phyloP scores from a whole-genome alignment of 2,113 vertebrate genomes.

The Brachionichthys hirsutus region DNA sequence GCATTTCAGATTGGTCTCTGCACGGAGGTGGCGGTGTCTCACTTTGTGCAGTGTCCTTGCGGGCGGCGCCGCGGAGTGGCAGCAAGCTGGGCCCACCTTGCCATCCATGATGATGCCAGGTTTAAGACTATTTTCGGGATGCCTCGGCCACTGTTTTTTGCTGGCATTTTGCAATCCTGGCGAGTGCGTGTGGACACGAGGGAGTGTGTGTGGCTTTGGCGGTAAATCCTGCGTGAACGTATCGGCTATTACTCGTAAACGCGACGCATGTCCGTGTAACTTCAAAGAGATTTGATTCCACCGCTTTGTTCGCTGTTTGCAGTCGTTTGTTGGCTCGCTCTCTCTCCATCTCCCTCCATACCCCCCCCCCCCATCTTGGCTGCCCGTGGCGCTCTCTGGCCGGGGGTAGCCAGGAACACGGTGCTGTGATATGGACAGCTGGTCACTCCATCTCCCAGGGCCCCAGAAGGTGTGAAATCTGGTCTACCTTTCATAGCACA shows the following conservation, averaged over 20 bases:
- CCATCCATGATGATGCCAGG: conserved; percentile 65
- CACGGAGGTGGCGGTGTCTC: conserved; percentile 46
- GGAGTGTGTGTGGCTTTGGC: conserved; percentile 18
- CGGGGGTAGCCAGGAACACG: conserved; percentile 73
- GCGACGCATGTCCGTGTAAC: background rate
- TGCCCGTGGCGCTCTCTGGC: conserved; percentile 63
- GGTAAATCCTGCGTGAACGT: conserved; percentile 12
- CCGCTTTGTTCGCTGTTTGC: conserved; percentile 39
- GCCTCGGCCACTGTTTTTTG: conserved; percentile 51
- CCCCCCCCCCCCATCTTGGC: conserved; percentile 46
- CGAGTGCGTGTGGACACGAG: conserved; percentile 28
- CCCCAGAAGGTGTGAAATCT: conserved; percentile 78
- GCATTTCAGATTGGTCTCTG: conserved; percentile 57
- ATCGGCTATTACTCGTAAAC: background rate
- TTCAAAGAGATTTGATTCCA: conserved; percentile 27
- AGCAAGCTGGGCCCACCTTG: conserved; percentile 49
- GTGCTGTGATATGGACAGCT: conserved; percentile 80
- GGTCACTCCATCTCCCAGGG: conserved; percentile 74
- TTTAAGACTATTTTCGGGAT: conserved; percentile 53
- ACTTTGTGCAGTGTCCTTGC: conserved; percentile 45
- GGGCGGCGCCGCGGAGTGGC: conserved; percentile 53
- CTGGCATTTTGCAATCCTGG: conserved; percentile 45
- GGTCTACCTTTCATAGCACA: conserved; percentile 78
- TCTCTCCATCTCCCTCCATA: conserved; percentile 25
- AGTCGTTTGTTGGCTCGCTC: conserved; percentile 18